Base-by-base conservation (phyloP, 2,113 vertebrate genomes). In the Toxotes jaculatrix region DNA sequence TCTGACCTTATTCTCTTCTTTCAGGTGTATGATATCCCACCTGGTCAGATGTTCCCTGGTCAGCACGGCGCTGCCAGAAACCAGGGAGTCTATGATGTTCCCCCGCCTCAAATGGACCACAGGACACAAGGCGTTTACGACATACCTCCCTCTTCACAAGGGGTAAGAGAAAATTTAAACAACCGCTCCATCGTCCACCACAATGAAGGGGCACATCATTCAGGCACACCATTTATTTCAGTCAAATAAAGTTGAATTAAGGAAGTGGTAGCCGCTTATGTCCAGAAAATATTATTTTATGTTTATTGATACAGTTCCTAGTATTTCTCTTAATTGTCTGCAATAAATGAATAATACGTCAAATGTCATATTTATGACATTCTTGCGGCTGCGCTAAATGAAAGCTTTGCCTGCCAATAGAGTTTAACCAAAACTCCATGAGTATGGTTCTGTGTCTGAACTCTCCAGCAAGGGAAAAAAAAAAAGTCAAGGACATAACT, bases 21-120 rank as follows among this genome's bases (percentile, higher is more conserved):
- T 70, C 91, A 99, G 98, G 95, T 98, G n/a, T 99, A 99, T 3
- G 98, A 99, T 82, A 93, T 98, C 71, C 97, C 97, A 21, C 94
- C 96, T 0, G 91, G 95, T 40, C 95, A 96, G 0, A 77, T 93
- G 86, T 96, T 94, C 87, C 84, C 93, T 1, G 82, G 88, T 84
- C 93, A 94, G 12, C 64, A 89, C 34, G 91, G 83, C 80, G 94
- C 95, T 14, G 90, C 88, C 63, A 96, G 94, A 79, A 80, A 92
- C 82, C 95, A 97, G 84, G 97, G 96, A 56, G 87, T 98, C 10
- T 99, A 99, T 45, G 97, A 99, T 53, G 90, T 97, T 2, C 98
- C 96, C 16, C 95, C 97, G 3, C 13, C 94, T 23, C 96, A 96
- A 87, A 92, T 93, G 86, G 97, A 97, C 90, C 63, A 17, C 3